Percentiles rank a stretch among this genome's conserved stretches.
These are phyloP conservation scores for Salarias fasciatus DNA, from an alignment of 2,797 vertebrate genomes.

Conservation along the genomic window DNA sequence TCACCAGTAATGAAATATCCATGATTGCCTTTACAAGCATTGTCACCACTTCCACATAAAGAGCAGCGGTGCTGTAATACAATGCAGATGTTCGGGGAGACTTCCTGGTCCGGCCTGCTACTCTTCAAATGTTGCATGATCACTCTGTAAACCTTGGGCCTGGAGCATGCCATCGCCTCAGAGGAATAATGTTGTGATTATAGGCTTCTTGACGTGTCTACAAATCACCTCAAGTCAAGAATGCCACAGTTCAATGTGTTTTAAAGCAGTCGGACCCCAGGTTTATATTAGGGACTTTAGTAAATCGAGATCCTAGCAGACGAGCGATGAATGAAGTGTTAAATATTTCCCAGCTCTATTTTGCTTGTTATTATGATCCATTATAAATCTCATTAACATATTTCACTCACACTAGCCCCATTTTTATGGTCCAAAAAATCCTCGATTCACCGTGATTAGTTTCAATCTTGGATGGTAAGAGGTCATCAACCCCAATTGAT, in stretches of 20 bases:
- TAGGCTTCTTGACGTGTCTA: background rate
- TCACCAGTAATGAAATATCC: constrained; percentile 44
- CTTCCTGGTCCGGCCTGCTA: background rate
- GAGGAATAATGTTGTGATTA: background rate
- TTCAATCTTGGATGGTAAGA: too few relatives aligned
- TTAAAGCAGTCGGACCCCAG: background rate
- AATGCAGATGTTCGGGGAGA: constrained; percentile 43
- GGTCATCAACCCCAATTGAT: too few relatives aligned
- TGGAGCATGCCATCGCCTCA: background rate
- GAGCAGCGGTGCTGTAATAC: constrained; percentile 37
- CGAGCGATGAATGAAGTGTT: background rate
- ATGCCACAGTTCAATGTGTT: background rate
- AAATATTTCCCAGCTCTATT: too few relatives aligned
- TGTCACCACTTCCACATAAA: constrained; percentile 38
- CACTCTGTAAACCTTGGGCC: background rate
- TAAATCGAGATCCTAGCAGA: background rate
- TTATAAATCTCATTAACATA: too few relatives aligned
- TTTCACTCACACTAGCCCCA: too few relatives aligned
- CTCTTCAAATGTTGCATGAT: background rate
- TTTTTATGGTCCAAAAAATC: too few relatives aligned
- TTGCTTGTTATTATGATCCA: too few relatives aligned
- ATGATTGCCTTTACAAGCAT: constrained; percentile 37
- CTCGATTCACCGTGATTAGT: too few relatives aligned
- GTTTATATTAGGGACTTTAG: too few relatives aligned
- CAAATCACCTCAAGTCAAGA: background rate